These are phyloP conservation scores for Centropus bengalensis DNA, from an alignment of 2,113 vertebrate species.

Conservation along the genomic window DNA sequence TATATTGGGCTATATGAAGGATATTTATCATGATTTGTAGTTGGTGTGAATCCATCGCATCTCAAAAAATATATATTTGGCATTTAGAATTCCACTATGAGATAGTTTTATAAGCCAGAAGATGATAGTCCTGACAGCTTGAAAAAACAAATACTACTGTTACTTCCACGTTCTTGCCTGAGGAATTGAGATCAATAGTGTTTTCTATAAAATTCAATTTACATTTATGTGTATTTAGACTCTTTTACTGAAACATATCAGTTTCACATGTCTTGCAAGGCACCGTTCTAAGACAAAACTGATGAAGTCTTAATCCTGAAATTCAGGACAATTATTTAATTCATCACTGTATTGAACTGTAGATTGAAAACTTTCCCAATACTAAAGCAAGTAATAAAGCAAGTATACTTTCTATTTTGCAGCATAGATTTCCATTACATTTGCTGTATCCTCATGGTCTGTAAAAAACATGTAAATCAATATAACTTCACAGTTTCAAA, in stretches of 20 bases:
- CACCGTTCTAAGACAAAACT: not conserved
- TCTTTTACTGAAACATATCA: constrained; percentile 20
- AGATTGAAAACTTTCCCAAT: not conserved
- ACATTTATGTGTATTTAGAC: constrained; percentile 38
- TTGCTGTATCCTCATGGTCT: not conserved
- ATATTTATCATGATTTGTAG: not conserved
- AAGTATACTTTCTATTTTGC: not conserved
- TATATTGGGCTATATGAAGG: not conserved
- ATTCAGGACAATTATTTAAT: not conserved
- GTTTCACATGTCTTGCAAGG: constrained; percentile 49
- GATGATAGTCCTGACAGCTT: constrained; percentile 28
- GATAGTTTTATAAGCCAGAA: constrained; percentile 9
- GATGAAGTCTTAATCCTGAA: not conserved
- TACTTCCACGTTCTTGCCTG: constrained; percentile 41
- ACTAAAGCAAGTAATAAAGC: not conserved
- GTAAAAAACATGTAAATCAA: not conserved
- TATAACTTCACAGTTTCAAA: not conserved
- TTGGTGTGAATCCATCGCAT: constrained; percentile 7
- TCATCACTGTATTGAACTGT: not conserved
- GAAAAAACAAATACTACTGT: constrained; percentile 46
- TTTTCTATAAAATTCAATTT: constrained; percentile 51
- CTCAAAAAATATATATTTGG: not conserved
- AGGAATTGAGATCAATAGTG: constrained; percentile 65
- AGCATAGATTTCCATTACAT: not conserved
- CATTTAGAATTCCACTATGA: not conserved